phyloP scores from a whole-genome alignment of 2,797 vertebrate species.

The Anisognathus igniventris region DNA sequence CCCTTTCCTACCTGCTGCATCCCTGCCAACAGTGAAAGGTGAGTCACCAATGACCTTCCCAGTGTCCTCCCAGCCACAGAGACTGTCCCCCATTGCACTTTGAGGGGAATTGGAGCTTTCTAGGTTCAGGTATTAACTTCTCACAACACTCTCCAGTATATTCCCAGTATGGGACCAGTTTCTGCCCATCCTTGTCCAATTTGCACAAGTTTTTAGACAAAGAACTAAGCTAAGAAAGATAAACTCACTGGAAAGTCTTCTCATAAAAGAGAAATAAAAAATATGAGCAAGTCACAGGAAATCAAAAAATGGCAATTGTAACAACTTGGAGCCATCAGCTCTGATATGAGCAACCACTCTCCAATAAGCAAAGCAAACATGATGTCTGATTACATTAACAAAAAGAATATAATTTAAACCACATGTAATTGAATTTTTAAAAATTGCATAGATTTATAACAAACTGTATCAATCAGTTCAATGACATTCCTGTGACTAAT shows the following conservation, averaged over 20 bases:
- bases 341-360: not conserved
- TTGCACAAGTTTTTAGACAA: not conserved
- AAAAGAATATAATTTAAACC: not conserved
- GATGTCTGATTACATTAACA: not conserved
- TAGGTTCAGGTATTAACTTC: not conserved
- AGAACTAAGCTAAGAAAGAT: not conserved
- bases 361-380: not conserved
- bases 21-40: not conserved
- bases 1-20: not conserved
- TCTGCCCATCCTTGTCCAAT: not conserved
- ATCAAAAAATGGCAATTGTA: not conserved
- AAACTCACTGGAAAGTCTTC: not conserved
- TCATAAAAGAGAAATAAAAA: not conserved
- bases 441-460: not conserved
- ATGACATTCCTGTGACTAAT: not conserved
- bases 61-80: not conserved
- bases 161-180: not conserved
- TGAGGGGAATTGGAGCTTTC: accelerated
- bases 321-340: not conserved
- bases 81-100: not conserved
- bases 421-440: not conserved
- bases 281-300: not conserved
- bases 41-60: not conserved
- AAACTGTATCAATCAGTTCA: not conserved
- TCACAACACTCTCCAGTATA: accelerated